phyloP scores from a whole-genome alignment of 2,113 vertebrate species.

The Dendrocopos noguchii region DNA sequence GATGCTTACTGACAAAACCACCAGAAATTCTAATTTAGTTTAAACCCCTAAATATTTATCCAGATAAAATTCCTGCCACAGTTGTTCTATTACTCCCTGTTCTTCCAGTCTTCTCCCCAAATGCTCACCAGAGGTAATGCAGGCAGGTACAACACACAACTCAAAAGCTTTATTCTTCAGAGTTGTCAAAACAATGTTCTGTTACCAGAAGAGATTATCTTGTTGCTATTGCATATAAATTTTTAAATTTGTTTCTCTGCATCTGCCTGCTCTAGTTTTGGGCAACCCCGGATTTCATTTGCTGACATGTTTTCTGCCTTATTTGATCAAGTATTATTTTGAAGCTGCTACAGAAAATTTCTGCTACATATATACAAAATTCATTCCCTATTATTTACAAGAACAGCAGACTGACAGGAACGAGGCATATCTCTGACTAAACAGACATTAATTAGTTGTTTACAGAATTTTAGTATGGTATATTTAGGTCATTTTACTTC shows the following conservation, averaged over 20 bases:
- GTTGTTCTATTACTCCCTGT: background rate
- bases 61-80: background rate
- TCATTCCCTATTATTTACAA: background rate
- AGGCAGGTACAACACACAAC: background rate
- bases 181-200: slow-evolving; percentile 61
- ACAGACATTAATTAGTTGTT: background rate
- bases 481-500: background rate
- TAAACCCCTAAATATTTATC: background rate
- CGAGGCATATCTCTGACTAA: background rate
- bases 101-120: background rate
- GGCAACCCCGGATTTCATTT: slow-evolving; percentile 52
- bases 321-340: slow-evolving; percentile 38
- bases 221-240: slow-evolving; percentile 25
- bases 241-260: slow-evolving; percentile 63
- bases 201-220: slow-evolving; percentile 62
- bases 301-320: slow-evolving; percentile 30
- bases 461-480: background rate
- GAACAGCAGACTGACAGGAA: background rate
- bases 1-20: background rate
- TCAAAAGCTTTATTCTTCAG: slow-evolving; percentile 40
- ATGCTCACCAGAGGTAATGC: background rate
- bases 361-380: slow-evolving; percentile 20
- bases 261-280: slow-evolving; percentile 44
- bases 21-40: background rate
- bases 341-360: slow-evolving; percentile 3